Conservation (phyloP, 2,797 vertebrate species). For the Pyrocephalus nanus region DNA sequence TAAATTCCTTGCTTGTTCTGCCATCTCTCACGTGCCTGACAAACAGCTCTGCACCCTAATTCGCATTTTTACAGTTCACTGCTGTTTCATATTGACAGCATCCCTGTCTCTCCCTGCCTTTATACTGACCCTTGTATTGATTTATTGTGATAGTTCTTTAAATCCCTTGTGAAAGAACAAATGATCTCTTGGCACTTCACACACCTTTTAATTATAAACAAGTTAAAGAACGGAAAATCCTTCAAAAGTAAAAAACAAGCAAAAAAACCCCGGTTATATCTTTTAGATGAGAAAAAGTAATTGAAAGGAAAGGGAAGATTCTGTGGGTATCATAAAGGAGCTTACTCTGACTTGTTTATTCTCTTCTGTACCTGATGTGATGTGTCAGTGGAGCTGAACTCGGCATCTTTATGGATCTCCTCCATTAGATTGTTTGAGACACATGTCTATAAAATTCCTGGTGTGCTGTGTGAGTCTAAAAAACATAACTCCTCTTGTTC, state of each 20-base stretch:
- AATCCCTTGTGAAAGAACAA: background rate
- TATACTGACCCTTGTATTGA: background rate
- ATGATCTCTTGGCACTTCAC: background rate
- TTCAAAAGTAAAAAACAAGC: background rate
- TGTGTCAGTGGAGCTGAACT: background rate
- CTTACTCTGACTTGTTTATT: background rate
- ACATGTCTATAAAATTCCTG: background rate
- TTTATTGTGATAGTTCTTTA: background rate
- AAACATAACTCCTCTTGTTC: background rate
- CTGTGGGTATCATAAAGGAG: background rate
- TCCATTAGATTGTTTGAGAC: background rate
- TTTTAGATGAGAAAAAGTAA: background rate
- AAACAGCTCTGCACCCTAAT: background rate
- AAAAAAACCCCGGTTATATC: background rate
- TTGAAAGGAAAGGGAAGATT: background rate
- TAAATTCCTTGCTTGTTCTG: background rate
- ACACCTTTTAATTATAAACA: background rate
- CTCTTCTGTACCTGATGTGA: background rate
- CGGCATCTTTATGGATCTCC: background rate
- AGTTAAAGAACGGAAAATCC: background rate
- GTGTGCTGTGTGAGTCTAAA: background rate
- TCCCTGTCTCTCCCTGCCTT: background rate
- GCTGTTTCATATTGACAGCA: background rate
- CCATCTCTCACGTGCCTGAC: background rate
- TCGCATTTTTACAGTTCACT: background rate